These are phyloP conservation scores for Kuschelorhynchus macadamiae DNA, from an alignment of 2,888 invertebrate genomes.

Conservation along the genomic window DNA sequence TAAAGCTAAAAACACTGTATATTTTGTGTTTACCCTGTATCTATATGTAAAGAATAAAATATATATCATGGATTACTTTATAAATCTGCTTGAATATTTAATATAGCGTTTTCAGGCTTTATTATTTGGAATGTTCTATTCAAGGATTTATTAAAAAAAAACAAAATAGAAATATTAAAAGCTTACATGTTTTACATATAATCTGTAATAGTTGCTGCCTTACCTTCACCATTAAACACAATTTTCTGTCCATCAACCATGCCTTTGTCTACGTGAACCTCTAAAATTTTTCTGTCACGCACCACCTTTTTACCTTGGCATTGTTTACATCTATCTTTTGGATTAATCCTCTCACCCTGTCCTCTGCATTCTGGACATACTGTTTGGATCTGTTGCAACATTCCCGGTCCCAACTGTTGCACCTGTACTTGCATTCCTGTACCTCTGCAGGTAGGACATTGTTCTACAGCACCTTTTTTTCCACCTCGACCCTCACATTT, in stretches of 20 bases:
- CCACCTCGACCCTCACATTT: constrained; percentile 97
- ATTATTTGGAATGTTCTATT: too few relatives aligned
- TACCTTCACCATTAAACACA: constrained; percentile 88
- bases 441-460: constrained; percentile 90
- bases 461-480: constrained; percentile 91
- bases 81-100: too few relatives aligned
- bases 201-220: too few relatives aligned
- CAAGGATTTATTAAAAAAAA: too few relatives aligned
- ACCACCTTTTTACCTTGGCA: constrained; percentile 94
- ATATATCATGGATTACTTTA: too few relatives aligned
- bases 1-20: too few relatives aligned
- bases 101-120: too few relatives aligned
- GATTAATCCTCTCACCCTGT: constrained; percentile 85
- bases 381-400: constrained; percentile 93
- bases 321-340: constrained; percentile 94
- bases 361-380: constrained; percentile 91
- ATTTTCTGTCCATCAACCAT: constrained; percentile 98
- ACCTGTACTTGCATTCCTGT: constrained; percentile 85
- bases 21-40: too few relatives aligned
- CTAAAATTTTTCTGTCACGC: constrained; percentile 92
- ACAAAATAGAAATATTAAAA: too few relatives aligned
- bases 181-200: too few relatives aligned
- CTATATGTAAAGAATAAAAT: too few relatives aligned
- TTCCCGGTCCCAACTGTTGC: constrained; percentile 82
- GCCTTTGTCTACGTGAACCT: constrained; percentile 95